Evolutionary conservation across 2,888 invertebrate species (phyloP).

Genomic region (Cinara cedri): DNA sequence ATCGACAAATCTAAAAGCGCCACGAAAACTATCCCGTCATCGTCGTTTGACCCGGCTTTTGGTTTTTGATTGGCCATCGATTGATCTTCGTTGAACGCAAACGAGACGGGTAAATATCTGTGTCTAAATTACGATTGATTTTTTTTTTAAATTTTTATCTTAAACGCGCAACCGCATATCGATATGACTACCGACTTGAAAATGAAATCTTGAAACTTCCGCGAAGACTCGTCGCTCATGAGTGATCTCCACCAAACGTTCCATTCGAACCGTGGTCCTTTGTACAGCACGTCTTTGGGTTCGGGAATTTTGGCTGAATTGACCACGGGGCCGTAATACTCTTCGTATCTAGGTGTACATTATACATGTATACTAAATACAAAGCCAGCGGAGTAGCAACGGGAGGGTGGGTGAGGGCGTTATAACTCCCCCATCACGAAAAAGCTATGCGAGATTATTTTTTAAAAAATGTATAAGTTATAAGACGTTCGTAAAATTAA

Average conservation of each 20-base stretch:
- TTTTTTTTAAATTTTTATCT: no score
- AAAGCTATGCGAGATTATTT: no score
- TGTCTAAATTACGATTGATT: background rate
- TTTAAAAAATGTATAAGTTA: no score
- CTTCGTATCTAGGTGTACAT: slow-evolving; percentile 34
- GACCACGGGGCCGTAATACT: background rate
- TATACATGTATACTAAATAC: no score
- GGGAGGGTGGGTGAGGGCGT: no score
- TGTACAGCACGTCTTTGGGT: slow-evolving; percentile 19
- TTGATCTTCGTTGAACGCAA: background rate
- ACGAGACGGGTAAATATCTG: slow-evolving; percentile 11
- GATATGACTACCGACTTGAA: background rate
- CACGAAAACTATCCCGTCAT: background rate
- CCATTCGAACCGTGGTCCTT: slow-evolving; percentile 45
- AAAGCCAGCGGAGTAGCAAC: no score
- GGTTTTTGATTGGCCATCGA: background rate
- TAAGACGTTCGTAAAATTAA: no score
- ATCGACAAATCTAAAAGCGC: slow-evolving; percentile 36
- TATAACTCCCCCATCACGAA: no score
- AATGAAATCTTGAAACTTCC: slow-evolving; percentile 23
- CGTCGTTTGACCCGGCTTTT: background rate
- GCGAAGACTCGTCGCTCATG: background rate
- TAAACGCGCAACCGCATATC: background rate
- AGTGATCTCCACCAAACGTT: slow-evolving; percentile 9
- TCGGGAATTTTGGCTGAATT: slow-evolving; percentile 25